These are phyloP conservation scores for Megalurothrips usitatus DNA, from an alignment of 2,888 invertebrate genomes.

Conservation along the genomic window DNA sequence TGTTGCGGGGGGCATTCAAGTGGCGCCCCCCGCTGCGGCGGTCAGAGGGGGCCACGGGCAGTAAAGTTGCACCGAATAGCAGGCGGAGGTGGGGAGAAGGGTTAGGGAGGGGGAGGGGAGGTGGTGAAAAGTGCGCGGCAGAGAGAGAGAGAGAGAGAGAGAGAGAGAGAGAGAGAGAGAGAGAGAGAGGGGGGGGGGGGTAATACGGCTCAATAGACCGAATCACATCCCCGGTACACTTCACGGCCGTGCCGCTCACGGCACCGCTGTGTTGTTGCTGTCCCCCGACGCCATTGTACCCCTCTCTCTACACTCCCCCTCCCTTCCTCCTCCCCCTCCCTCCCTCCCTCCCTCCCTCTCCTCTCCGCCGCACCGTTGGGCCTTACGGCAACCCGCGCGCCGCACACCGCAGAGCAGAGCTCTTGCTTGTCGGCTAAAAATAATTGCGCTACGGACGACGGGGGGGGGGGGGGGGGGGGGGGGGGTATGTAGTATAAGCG, in stretches of 20 bases:
- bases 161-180: neutral
- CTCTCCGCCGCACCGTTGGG: too few relatives aligned
- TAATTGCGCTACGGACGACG: neutral
- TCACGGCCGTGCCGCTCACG: neutral
- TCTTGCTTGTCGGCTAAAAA: conserved; percentile 1
- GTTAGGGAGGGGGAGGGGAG: too few relatives aligned
- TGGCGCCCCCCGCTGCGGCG: too few relatives aligned
- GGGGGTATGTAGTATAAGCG: neutral
- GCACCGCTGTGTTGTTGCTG: too few relatives aligned
- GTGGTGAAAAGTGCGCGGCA: too few relatives aligned
- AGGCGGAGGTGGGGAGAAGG: too few relatives aligned
- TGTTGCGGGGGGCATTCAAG: too few relatives aligned
- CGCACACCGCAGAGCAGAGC: neutral
- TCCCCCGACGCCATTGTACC: neutral
- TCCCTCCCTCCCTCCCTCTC: neutral
- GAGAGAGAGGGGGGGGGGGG: neutral
- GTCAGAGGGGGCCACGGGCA: too few relatives aligned
- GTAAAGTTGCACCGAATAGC: too few relatives aligned
- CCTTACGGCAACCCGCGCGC: neutral
- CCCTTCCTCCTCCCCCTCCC: neutral
- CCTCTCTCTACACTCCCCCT: neutral
- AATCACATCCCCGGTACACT: neutral
- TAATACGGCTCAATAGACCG: neutral
- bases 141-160: neutral
- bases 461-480: too few relatives aligned